Conservation (phyloP, 2,888 invertebrate species). For the Agrotis clavis region DNA sequence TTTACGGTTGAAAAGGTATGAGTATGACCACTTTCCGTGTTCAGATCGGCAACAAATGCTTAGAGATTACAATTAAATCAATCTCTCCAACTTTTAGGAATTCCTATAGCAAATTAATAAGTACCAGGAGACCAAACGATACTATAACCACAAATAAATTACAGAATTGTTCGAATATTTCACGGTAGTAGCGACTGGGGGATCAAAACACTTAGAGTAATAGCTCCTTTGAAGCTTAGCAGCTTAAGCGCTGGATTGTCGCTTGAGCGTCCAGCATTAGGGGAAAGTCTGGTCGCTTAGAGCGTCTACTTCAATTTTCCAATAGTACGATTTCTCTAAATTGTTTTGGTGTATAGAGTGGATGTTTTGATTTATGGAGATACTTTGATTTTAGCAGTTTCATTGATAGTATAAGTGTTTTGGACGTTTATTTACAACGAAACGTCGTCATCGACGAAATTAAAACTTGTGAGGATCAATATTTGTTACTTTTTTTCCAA, state of each 20-base stretch:
- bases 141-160: constrained; percentile 34
- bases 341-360: not conserved
- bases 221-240: constrained; percentile 60
- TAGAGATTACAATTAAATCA: no score
- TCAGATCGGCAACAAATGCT: no score
- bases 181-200: constrained; percentile 26
- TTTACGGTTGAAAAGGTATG: no score
- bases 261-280: constrained; percentile 35
- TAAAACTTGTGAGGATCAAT: no score
- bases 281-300: constrained; percentile 16
- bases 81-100: not conserved
- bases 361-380: not conserved
- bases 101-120: not conserved
- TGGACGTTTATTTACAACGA: no score
- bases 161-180: constrained; percentile 33
- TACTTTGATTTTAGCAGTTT: no score
- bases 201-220: constrained; percentile 55
- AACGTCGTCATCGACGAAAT: no score
- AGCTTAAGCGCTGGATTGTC: constrained; percentile 57
- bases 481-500: no score
- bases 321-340: constrained; percentile 16
- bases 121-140: constrained; percentile 18
- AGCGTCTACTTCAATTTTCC: constrained; percentile 14
- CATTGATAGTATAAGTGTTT: not conserved
- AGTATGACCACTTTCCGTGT: no score